Base-by-base conservation (phyloP, 2,113 vertebrate genomes). In the Misgurnus mizolepis region DNA sequence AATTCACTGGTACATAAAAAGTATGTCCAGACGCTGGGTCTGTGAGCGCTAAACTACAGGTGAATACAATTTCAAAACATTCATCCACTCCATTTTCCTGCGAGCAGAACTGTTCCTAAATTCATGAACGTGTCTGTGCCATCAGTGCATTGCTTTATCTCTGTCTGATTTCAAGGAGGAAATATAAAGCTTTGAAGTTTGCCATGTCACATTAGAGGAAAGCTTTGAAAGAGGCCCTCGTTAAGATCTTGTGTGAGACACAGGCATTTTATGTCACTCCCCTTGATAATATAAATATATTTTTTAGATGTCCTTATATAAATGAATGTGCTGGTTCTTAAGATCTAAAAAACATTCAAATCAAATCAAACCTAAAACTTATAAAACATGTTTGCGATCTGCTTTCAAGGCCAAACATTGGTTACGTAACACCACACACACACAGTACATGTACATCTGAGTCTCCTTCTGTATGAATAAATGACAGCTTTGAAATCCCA, bases 101-200 rank as follows among this genome's bases (percentile, higher is more conserved):
- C 27, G 34, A 65, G n/a, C 41, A 18, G 58, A 58, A 77, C 41
- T 62, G 2, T 72, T 76, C 86, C 78, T 47, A 10, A 67, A 75
- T 67, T 84, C 85, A 88, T 89, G 82, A 88, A 85, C 67, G 85
- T 82, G 60, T 66, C 82, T 66, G 76, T 74, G 79, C 79, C 82
- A 88, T 85, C 75, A 75, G 41, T 82, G 81, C 85, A 73, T 82
- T 18, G 67, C 81, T 78, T 62, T 71, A 86, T 84, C 85, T 78
- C 73, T 79, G 55, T 86, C 56, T 77, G 60, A 70, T 39, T 56
- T 71, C 34, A 56, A 56, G 56, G 6, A 14, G 8, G 14, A 62
- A 49, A 2, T 60, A 45, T 34, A 18, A 17, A 17, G 22, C 56
- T 70, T 49, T 64, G 67, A 27, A 62, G 67, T 61, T 34, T 69